Evolutionary conservation across 1,140 invertebrate genomes (phyloP).

Genomic region (Zaprionus africanus): DNA sequence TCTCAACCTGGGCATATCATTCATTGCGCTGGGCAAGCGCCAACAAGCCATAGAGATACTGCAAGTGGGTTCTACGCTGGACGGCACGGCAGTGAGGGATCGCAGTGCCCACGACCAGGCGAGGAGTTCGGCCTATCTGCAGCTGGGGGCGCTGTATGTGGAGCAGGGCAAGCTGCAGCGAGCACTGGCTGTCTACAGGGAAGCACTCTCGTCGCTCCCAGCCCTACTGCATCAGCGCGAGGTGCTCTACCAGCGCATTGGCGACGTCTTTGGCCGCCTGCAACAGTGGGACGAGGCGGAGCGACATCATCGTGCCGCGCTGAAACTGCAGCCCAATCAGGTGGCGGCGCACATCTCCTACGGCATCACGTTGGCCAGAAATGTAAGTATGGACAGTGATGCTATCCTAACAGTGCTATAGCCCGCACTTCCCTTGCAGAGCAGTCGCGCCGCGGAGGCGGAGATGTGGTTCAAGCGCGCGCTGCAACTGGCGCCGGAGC

Average conservation of each 20-base stretch:
- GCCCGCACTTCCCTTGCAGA: constrained; percentile 85
- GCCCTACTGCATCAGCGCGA: constrained; percentile 92
- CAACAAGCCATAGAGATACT: constrained; percentile 94
- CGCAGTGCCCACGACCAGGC: constrained; percentile 95
- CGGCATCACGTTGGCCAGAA: constrained; percentile 94
- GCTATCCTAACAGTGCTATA: neutral
- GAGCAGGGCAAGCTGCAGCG: constrained; percentile 93
- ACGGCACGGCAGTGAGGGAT: constrained; percentile 95
- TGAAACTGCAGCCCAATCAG: constrained; percentile 93
- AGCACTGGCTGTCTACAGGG: constrained; percentile 94
- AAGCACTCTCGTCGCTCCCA: constrained; percentile 93
- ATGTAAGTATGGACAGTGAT: constrained; percentile 88
- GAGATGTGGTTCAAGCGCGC: constrained; percentile 96
- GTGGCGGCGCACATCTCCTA: constrained; percentile 95
- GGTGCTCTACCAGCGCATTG: constrained; percentile 84
- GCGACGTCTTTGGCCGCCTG: constrained; percentile 93
- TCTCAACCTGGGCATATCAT: constrained; percentile 95
- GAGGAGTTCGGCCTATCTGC: constrained; percentile 94
- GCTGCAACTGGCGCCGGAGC: constrained; percentile 91
- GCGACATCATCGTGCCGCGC: constrained; percentile 92
- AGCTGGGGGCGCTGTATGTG: constrained; percentile 94
- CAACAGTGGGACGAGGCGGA: constrained; percentile 93
- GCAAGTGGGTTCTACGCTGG: constrained; percentile 91
- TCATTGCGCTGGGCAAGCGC: constrained; percentile 91
- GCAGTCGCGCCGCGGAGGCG: constrained; percentile 92